Evolutionary conservation across 2,797 vertebrate genomes (phyloP).

Genomic region (Anolis apletophallus): DNA sequence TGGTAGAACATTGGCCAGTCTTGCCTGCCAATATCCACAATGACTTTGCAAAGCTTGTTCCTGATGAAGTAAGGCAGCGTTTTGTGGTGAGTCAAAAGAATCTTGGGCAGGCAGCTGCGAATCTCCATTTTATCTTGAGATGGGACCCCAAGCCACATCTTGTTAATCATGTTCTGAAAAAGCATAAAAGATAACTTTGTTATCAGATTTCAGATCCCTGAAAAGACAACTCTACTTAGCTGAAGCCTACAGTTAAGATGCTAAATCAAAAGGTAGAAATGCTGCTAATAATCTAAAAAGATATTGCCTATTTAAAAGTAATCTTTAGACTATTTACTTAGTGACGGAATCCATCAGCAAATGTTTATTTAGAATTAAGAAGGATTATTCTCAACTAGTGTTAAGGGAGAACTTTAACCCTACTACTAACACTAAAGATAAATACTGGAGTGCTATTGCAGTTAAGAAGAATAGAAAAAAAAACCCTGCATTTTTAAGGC

Average conservation of each 20-base stretch:
- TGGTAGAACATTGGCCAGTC: constrained; percentile 99
- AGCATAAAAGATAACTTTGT: not conserved
- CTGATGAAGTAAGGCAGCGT: constrained; percentile 95
- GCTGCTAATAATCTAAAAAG: not conserved
- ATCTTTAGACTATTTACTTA: not conserved
- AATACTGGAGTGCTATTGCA: not conserved
- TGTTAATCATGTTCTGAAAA: constrained; percentile 95
- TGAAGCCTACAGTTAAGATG: not conserved
- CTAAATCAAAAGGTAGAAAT: not conserved
- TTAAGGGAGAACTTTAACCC: not conserved
- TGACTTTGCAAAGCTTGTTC: constrained; percentile 99
- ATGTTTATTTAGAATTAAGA: not conserved
- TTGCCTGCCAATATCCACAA: constrained; percentile 97
- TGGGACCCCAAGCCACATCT: constrained; percentile 97
- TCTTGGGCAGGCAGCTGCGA: constrained; percentile 95
- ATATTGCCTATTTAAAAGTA: not conserved
- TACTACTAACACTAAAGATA: not conserved
- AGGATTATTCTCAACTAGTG: not conserved
- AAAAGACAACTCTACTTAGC: not conserved
- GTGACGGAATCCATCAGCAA: not conserved
- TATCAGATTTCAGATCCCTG: not conserved
- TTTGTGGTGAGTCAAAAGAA: constrained; percentile 94
- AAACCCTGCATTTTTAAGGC: too few relatives aligned
- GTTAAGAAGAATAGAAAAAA: not conserved
- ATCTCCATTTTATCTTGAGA: constrained; percentile 98